These are phyloP conservation scores for Anaspis maculata DNA, from an alignment of 2,888 invertebrate genomes.

Conservation along the genomic window DNA sequence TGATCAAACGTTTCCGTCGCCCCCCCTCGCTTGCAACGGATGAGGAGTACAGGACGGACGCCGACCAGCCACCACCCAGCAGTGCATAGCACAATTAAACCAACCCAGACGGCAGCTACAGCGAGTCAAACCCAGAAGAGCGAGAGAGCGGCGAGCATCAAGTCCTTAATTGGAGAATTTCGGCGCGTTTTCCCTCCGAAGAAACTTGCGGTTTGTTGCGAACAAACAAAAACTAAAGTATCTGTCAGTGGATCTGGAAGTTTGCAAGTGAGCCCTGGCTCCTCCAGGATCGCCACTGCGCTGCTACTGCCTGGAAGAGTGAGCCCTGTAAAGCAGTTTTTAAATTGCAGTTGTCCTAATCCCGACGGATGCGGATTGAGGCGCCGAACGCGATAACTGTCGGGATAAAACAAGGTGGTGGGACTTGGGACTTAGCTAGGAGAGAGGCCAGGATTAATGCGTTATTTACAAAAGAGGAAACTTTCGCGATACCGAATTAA, in stretches of 20 bases:
- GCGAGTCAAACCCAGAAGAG: no score
- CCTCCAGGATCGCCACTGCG: not conserved
- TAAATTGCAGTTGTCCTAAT: constrained; percentile 22
- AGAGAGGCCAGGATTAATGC: constrained; percentile 26
- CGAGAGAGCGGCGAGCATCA: no score
- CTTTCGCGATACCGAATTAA: constrained; percentile 29
- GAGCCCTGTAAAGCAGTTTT: constrained; percentile 20
- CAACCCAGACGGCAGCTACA: no score
- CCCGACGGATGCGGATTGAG: constrained; percentile 14
- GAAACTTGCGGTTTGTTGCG: not conserved
- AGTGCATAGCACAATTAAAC: no score
- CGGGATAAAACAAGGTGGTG: constrained; percentile 32
- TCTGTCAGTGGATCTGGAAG: constrained; percentile 18
- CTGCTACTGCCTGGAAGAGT: no score
- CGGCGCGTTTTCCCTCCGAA: not conserved
- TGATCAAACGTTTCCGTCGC: no score
- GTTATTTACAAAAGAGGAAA: constrained; percentile 31
- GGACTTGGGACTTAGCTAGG: constrained; percentile 16
- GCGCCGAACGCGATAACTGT: constrained; percentile 24
- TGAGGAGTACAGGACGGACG: no score
- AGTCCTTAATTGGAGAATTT: constrained; percentile 5
- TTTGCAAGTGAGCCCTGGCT: constrained; percentile 1
- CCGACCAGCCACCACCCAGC: no score
- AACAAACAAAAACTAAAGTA: constrained; percentile 16
- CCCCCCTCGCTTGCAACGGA: no score